Evolutionary conservation across 2,797 vertebrate genomes (phyloP), one percentile per base, ranked within the genome.

Genomic region (Chelon labrosus): DNA sequence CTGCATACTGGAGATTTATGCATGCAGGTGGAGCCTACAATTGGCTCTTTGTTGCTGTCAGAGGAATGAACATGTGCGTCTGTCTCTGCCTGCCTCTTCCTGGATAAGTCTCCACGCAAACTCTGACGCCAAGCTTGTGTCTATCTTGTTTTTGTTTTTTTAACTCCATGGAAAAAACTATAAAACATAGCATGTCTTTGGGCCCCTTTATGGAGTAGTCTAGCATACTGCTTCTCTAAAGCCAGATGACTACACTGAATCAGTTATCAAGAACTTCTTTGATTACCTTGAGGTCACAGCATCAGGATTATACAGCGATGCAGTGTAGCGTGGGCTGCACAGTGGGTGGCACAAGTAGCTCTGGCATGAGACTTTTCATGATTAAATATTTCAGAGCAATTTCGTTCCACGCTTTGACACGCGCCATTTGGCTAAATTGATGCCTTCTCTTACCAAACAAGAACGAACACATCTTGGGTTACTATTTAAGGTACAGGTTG

Each of bases 11-110:
- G 60, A 83, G 86, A 82, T 88, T 84, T 81, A 87, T 72, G 65
- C 88, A 17, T 63, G 86, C 92, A 94, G 93, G 93, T 94, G 91
- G 91, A 91, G 91, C 85, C 77, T 89, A 93, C 93, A 94, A 91
- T 91, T 85, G 87, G 82, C 85, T 92, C 93, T 94, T 93, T 94
- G 93, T 94, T 88, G 89, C 81, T 74, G 81, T 86, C 85, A 75
- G 87, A 86, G 84, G 86, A 91, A 85, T 68, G 81, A 91, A 90
- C 91, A 91, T 93, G 92, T 94, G 92, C 89, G 75, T 88, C 82
- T 85, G 87, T 80, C 75, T 90, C 74, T 73, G 85, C 82, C 86
- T 82, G 88, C 89, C 86, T 88, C 86, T 80, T 82, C 72, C 73
- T 83, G 82, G 70, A 84, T 83, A 70, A 70, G 82, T 70, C 53